These are phyloP conservation scores for Tachysurus vachellii DNA, from an alignment of 2,113 vertebrate species.

Conservation along the genomic window DNA sequence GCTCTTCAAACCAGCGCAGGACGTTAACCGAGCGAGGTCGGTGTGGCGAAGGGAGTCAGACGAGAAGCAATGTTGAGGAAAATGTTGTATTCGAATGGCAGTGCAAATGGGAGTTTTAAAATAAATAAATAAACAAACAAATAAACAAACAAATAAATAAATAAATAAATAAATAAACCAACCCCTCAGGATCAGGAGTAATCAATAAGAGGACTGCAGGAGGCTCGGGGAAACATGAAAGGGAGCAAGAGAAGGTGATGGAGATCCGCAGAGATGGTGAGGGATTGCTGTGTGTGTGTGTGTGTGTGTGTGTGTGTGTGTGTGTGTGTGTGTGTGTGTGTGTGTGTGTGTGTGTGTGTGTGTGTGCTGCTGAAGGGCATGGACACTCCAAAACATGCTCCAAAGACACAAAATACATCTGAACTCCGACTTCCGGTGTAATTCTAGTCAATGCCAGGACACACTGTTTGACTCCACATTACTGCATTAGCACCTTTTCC, in stretches of 20 bases:
- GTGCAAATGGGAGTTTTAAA: neutral
- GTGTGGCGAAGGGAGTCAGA: neutral
- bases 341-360: conserved; percentile 26
- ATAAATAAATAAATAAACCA: neutral
- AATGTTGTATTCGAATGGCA: neutral
- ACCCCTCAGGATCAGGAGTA: conserved; percentile 18
- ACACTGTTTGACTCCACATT: conserved; percentile 25
- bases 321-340: conserved; percentile 10
- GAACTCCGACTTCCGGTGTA: neutral
- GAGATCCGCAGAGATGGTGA: neutral
- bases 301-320: neutral
- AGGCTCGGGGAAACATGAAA: conserved; percentile 16
- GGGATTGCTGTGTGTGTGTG: neutral
- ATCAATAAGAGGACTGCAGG: conserved; percentile 42
- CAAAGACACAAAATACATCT: neutral
- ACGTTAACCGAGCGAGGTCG: conserved; percentile 15
- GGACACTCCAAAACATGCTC: neutral
- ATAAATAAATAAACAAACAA: no score
- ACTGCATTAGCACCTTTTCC: conserved; percentile 10
- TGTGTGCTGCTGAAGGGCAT: conserved; percentile 5
- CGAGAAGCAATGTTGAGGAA: neutral
- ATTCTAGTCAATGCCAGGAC: neutral
- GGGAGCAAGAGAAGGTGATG: conserved; percentile 6
- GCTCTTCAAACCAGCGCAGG: neutral
- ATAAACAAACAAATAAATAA: neutral